phyloP scores from a whole-genome alignment of 2,113 vertebrate species.

The Stictonetta naevosa region DNA sequence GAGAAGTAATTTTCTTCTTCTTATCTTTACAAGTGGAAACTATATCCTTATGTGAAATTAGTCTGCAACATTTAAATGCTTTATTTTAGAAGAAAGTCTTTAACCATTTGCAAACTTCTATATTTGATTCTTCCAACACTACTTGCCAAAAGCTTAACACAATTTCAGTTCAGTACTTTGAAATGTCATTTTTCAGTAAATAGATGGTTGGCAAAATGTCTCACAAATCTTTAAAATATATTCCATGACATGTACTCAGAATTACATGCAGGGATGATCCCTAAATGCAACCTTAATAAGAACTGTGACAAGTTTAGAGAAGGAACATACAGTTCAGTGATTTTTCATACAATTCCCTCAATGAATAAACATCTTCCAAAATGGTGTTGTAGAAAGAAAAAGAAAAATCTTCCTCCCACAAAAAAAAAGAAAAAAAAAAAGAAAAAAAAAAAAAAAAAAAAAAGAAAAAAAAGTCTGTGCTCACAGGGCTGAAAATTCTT shows the following conservation, averaged over 20 bases:
- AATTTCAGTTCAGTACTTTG: background rate
- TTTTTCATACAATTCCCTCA: background rate
- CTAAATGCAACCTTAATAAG: background rate
- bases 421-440: background rate
- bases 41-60: background rate
- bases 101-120: background rate
- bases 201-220: background rate
- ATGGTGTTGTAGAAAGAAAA: background rate
- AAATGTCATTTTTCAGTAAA: constrained; percentile 38
- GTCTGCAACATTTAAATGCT: background rate
- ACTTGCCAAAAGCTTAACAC: background rate
- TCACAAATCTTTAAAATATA: constrained; percentile 23
- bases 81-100: background rate
- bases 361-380: constrained; percentile 21
- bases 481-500: background rate
- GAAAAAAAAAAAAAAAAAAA: too few species aligned
- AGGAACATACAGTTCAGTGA: background rate
- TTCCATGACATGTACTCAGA: background rate
- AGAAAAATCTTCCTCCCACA: background rate
- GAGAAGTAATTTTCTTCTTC: background rate
- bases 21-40: background rate
- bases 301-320: background rate
- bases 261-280: background rate
- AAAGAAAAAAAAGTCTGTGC: background rate
- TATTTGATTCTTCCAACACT: background rate